Percentiles rank a stretch among this genome's conserved stretches.
Conservation (phyloP, 1,140 invertebrate genomes). For the Plutomurus gul region DNA sequence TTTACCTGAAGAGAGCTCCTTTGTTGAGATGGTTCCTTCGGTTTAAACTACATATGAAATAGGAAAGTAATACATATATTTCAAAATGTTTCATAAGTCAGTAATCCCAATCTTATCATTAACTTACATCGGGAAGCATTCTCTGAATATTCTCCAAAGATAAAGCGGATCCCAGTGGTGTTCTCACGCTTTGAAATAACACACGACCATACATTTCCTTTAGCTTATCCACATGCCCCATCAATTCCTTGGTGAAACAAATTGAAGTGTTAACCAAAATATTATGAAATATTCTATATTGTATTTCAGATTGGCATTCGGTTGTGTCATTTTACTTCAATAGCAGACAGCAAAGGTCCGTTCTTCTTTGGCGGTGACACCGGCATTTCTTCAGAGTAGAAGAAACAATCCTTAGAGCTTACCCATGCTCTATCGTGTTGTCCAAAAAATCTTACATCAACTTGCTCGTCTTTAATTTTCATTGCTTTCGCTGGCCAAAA, state of each 20-base stretch:
- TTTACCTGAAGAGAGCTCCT: background rate
- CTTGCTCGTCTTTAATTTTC: conserved; percentile 70
- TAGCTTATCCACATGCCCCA: conserved; percentile 74
- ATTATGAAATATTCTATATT: too few relatives aligned
- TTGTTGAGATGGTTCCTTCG: conserved; percentile 35
- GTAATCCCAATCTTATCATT: background rate
- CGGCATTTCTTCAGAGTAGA: conserved; percentile 73
- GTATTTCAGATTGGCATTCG: background rate
- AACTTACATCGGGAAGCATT: conserved; percentile 47
- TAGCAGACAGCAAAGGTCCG: conserved; percentile 66
- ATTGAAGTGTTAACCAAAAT: background rate
- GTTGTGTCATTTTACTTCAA: conserved; percentile 59
- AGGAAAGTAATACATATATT: background rate
- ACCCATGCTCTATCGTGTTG: conserved; percentile 91
- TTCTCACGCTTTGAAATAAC: conserved; percentile 73
- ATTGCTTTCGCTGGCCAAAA: conserved; percentile 94
- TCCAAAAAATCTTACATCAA: conserved; percentile 92
- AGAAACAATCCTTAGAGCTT: conserved; percentile 77
- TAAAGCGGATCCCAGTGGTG: conserved; percentile 59
- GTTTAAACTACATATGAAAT: conserved; percentile 33
- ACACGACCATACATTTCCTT: conserved; percentile 76
- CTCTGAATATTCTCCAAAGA: conserved; percentile 42
- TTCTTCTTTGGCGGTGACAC: conserved; percentile 66
- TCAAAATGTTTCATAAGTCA: too few relatives aligned
- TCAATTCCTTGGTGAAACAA: conserved; percentile 64